These are phyloP conservation scores for Lysandra coridon DNA, from an alignment of 2,888 invertebrate species.

Conservation along the genomic window DNA sequence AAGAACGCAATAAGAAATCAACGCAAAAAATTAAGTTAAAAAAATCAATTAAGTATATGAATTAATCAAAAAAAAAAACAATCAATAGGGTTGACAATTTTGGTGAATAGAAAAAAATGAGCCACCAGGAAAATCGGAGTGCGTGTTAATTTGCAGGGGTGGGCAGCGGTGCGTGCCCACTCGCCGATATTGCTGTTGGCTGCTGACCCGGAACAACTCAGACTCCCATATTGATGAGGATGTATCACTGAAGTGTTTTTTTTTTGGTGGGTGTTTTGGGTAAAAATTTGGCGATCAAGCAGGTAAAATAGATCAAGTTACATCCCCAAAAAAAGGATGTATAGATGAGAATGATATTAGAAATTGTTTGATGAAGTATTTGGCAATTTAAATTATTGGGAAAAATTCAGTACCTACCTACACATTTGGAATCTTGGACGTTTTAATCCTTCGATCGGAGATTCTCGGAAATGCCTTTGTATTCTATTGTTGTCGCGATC, in stretches of 20 bases:
- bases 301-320: too few relatives aligned
- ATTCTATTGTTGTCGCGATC: too few relatives aligned
- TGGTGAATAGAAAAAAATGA: slow-evolving; percentile 22
- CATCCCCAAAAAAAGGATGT: too few relatives aligned
- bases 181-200: slow-evolving; percentile 40
- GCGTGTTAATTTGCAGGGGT: slow-evolving; percentile 38
- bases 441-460: too few relatives aligned
- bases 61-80: background rate
- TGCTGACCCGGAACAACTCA: slow-evolving; percentile 40
- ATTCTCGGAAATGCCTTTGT: too few relatives aligned
- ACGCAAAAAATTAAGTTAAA: background rate
- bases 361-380: too few relatives aligned
- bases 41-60: background rate
- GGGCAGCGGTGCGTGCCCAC: slow-evolving; percentile 43
- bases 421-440: too few relatives aligned
- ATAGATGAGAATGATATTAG: too few relatives aligned
- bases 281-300: background rate
- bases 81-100: slow-evolving; percentile 7
- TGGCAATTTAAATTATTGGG: too few relatives aligned
- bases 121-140: slow-evolving; percentile 30
- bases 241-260: background rate
- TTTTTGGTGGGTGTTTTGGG: background rate
- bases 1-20: too few relatives aligned
- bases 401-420: too few relatives aligned
- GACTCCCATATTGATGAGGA: slow-evolving; percentile 6